These are phyloP conservation scores for Neodiprion fabricii DNA, from an alignment of 1,140 invertebrate genomes.

Conservation along the genomic window DNA sequence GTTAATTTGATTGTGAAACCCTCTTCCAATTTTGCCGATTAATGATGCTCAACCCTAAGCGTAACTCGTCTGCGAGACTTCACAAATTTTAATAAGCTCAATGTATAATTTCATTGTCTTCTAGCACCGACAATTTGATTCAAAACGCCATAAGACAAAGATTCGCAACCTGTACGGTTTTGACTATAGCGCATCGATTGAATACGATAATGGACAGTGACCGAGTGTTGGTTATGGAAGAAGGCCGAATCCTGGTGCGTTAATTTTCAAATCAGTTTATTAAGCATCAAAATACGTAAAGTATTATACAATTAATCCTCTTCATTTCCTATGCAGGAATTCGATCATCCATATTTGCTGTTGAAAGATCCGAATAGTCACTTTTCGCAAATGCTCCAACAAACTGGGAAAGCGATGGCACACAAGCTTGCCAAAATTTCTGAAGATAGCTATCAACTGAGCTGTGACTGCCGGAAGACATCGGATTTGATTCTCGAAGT, in stretches of 20 bases:
- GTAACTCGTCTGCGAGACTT: too few species aligned
- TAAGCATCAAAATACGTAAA: not conserved
- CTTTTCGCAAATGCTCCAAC: conserved; percentile 62
- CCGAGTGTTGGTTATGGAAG: conserved; percentile 60
- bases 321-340: conserved; percentile 60
- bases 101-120: conserved; percentile 21
- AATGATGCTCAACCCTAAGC: too few species aligned
- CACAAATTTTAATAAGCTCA: too few species aligned
- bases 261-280: conserved; percentile 37
- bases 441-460: conserved; percentile 30
- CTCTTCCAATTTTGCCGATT: too few species aligned
- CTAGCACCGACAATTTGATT: conserved; percentile 65
- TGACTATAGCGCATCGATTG: conserved; percentile 72
- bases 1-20: too few species aligned
- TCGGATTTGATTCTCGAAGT: too few species aligned
- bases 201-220: too few species aligned
- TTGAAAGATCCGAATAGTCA: conserved; percentile 63
- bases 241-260: conserved; percentile 54
- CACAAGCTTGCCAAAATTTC: conserved; percentile 50
- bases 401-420: conserved; percentile 61
- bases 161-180: conserved; percentile 67
- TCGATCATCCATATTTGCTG: conserved; percentile 72
- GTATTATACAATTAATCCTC: too few species aligned
- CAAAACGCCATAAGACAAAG: conserved; percentile 64
- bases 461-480: too few species aligned